Conservation (phyloP, 2,888 invertebrate genomes). For the Coecobrya sp. region DNA sequence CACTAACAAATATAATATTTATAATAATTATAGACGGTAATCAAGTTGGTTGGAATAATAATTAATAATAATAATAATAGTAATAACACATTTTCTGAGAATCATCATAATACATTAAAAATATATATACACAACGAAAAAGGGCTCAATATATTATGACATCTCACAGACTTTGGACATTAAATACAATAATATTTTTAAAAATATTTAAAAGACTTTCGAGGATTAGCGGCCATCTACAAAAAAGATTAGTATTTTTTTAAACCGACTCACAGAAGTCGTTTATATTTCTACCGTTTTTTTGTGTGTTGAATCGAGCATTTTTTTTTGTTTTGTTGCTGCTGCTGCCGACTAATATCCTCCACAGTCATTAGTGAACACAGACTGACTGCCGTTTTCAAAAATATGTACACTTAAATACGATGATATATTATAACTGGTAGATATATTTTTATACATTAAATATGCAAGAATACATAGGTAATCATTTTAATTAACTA, state of each 20-base stretch:
- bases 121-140: constrained; percentile 20
- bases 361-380: constrained; percentile 82
- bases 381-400: constrained; percentile 79
- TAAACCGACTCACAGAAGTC: not conserved
- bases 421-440: constrained; percentile 16
- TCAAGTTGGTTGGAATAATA: constrained; percentile 71
- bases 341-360: constrained; percentile 69
- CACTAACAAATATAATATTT: too few relatives aligned
- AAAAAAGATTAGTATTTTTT: not conserved
- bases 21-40: constrained; percentile 51
- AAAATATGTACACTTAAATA: constrained; percentile 55
- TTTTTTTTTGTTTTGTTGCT: not conserved
- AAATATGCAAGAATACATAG: constrained; percentile 21
- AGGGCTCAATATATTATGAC: constrained; percentile 48
- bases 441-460: constrained; percentile 40
- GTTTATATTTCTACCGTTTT: not conserved
- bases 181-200: constrained; percentile 77
- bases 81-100: constrained; percentile 54
- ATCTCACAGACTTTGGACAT: constrained; percentile 40
- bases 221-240: constrained; percentile 70
- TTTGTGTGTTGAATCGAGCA: not conserved
- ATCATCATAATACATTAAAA: constrained; percentile 55
- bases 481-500: not conserved
- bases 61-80: constrained; percentile 15
- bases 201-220: constrained; percentile 80